Conservation (phyloP, 2,888 invertebrate species). For the Epirrhoe tristata region DNA sequence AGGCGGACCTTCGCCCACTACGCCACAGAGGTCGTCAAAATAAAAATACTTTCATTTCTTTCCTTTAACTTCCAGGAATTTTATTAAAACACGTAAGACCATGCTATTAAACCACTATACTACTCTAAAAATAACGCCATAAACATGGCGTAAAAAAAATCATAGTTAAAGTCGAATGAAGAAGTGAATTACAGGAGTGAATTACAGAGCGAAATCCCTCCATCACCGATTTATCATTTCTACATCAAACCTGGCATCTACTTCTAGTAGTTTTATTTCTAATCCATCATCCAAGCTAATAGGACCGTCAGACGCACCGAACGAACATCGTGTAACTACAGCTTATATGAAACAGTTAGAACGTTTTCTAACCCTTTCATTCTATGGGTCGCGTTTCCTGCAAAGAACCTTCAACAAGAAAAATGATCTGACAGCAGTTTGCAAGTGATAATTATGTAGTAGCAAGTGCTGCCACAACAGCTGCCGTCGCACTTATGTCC, state of each 20-base stretch:
- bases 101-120: background rate
- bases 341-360: constrained; percentile 7
- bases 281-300: constrained; percentile 48
- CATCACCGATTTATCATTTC: constrained; percentile 31
- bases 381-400: background rate
- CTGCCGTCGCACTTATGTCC: no score
- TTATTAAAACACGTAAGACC: no score
- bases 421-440: no score
- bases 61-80: no score
- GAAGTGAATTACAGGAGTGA: constrained; percentile 22
- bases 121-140: background rate
- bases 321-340: constrained; percentile 37
- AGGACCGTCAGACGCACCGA: constrained; percentile 45
- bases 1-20: no score
- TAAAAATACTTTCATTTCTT: no score
- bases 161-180: background rate
- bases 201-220: constrained; percentile 18
- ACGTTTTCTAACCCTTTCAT: constrained; percentile 6
- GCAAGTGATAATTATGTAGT: no score
- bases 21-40: no score
- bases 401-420: no score
- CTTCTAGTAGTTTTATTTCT: constrained; percentile 42
- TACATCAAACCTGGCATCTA: constrained; percentile 31
- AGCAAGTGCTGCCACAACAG: no score
- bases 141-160: background rate